Conservation (phyloP, 2,797 vertebrate species). For the Lepus townsendii region DNA sequence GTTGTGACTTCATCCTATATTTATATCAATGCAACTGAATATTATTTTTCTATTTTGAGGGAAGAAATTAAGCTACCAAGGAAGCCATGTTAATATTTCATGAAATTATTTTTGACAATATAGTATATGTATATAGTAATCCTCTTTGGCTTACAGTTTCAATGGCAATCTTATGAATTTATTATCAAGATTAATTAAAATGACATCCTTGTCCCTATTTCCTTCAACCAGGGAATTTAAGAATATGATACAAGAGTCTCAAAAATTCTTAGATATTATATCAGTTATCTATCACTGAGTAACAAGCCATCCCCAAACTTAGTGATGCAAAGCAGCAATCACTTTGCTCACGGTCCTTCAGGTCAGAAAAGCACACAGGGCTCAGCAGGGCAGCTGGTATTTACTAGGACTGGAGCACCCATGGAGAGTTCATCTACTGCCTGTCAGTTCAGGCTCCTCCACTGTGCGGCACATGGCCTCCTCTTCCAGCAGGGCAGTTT, state of each 20-base stretch:
- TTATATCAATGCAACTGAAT: neutral
- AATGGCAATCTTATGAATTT: neutral
- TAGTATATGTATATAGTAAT: neutral
- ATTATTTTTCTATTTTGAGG: neutral
- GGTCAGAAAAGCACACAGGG: neutral
- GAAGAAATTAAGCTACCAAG: neutral
- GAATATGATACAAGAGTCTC: neutral
- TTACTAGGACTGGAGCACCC: neutral
- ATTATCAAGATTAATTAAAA: neutral
- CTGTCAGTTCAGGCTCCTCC: neutral
- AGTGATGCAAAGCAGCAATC: neutral
- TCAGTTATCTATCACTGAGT: neutral
- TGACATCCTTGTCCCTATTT: neutral
- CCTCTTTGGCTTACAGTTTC: neutral
- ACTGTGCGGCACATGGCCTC: neutral
- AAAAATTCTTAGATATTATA: neutral
- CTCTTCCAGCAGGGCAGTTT: neutral
- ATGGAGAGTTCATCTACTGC: neutral
- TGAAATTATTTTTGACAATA: neutral
- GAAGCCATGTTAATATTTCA: neutral
- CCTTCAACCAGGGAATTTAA: neutral
- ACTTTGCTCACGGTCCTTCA: neutral
- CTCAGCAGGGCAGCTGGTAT: neutral
- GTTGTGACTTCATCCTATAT: neutral
- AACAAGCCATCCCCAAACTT: neutral